Base-by-base conservation (phyloP, 2,113 vertebrate species). In the Platycercus adscitus region DNA sequence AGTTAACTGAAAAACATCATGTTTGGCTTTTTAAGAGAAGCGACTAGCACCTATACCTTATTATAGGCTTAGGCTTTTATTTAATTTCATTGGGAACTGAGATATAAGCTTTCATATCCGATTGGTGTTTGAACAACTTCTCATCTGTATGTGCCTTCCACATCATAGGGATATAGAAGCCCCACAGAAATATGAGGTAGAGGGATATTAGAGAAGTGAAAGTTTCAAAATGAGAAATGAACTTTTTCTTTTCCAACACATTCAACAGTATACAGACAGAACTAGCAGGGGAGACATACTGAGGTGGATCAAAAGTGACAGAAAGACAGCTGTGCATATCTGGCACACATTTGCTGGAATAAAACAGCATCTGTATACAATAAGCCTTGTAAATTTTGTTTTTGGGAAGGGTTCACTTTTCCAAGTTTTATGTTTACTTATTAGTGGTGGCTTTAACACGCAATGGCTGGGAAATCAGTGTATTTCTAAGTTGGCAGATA, bases 251-350 rank as follows among this genome's bases (percentile, higher is more conserved):
- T 94, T 93, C 63, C 55, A 90, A 84, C 43, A 81, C 60, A 68
- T 68, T 94, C 85, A 91, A 68, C 50, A 83, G 63, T 13, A 26
- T 78, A 94, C 53, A 83, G 52, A 47, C 37, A 96, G 60, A 90
- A 71, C 64, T 84, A 93, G 86, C 49, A 86, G 68, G 73, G 68
- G 35, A 95, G 47, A 81, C 80, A 76, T 26, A 81, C 72, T 87
- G 80, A 91, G 65, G 86, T 81, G 88, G 86, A 96, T 93, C 88
- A 96, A 86, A 97, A 96, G 90, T 95, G 96, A 96, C 90, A 96
- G 88, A 97, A 92, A 96, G 86, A 88, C 83, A 96, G 83, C 82
- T 96, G 90, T 96, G 90, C 47, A 10, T 96, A 76, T 47, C 83
- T 95, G 90, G 88, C 95, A 95, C 68, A 80, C 33, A 52, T 86